Evolutionary conservation across 2,113 vertebrate species (phyloP), one percentile per base, ranked within the genome.

Genomic region (Syngnathus typhle): DNA sequence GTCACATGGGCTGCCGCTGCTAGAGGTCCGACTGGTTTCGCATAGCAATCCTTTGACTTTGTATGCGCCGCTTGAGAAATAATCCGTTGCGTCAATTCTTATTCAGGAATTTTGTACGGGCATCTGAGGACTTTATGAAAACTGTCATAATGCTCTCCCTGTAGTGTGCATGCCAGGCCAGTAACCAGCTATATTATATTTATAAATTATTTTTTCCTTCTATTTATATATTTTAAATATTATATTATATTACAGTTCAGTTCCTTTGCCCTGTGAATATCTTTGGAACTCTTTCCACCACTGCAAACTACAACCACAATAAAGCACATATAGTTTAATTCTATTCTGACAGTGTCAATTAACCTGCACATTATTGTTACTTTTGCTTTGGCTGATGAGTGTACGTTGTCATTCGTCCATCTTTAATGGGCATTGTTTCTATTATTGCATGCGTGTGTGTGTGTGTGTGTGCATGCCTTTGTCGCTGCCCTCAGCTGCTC

Each of bases 1-100:
- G 78, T 89, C 88, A 89, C 88, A 85, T 89, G 86, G 82, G 62
- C 67, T 88, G 85, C 81, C 76, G 71, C 81, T 75, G 77, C 81
- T 83, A 39, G 61, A 73, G 84, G 77, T 68, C 74, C 68, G 71
- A 56, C 68, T 65, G 71, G 72, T 60, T 64, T 78, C 74, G 79
- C 62, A 73, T 67, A 79, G 75, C 77, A 87, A 71, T 81, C 76
- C 65, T 68, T 58, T 80, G 39, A 46, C 54, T 84, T 71, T 85
- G 69, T 72, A 36, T 32, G 27, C 27, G 27, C 27, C 27, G 27
- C 27, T 32, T 32, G 11, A 43, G 41, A 19, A 49, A 49, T 49
- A 19, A 49, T 49, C 15, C 1, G 11, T 49, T 19, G 18, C 47
- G 6, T 19, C 5, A 49, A 6, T 18, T 19, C 15, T 49, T 49